These are phyloP conservation scores for Mionectes olivaceus DNA, from an alignment of 2,797 vertebrate genomes.

Conservation along the genomic window DNA sequence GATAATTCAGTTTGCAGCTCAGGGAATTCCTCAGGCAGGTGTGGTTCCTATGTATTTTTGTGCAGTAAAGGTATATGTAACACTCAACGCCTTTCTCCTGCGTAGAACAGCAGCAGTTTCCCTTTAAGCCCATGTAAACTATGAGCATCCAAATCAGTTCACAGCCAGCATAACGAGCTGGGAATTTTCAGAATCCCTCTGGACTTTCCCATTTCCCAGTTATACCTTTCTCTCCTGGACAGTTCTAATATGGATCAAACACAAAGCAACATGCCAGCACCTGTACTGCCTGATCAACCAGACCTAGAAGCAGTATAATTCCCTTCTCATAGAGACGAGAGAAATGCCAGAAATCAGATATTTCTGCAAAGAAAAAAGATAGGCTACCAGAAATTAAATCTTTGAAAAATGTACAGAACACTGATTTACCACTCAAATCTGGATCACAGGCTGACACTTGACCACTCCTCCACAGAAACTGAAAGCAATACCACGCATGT, in stretches of 20 bases:
- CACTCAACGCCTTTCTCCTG: not conserved
- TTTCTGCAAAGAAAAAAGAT: not conserved
- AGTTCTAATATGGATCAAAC: not conserved
- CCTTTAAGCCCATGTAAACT: not conserved
- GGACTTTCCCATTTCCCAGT: not conserved
- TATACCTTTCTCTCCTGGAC: not conserved
- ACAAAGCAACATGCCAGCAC: not conserved
- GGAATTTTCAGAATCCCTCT: not conserved
- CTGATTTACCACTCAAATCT: not conserved
- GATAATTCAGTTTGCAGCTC: not conserved
- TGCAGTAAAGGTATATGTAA: not conserved
- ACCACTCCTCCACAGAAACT: not conserved
- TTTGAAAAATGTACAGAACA: not conserved
- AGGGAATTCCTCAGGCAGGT: not conserved
- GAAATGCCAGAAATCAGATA: not conserved
- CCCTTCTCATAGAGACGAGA: not conserved
- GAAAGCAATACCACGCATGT: not conserved
- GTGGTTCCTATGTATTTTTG: not conserved
- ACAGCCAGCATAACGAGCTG: not conserved
- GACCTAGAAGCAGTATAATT: fast-evolving
- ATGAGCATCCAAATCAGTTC: not conserved
- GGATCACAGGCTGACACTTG: not conserved
- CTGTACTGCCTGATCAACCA: not conserved
- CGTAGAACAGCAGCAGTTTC: not conserved
- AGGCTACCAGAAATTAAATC: not conserved